phyloP scores from a whole-genome alignment of 2,888 invertebrate genomes.

The Cyclophora albipunctata region DNA sequence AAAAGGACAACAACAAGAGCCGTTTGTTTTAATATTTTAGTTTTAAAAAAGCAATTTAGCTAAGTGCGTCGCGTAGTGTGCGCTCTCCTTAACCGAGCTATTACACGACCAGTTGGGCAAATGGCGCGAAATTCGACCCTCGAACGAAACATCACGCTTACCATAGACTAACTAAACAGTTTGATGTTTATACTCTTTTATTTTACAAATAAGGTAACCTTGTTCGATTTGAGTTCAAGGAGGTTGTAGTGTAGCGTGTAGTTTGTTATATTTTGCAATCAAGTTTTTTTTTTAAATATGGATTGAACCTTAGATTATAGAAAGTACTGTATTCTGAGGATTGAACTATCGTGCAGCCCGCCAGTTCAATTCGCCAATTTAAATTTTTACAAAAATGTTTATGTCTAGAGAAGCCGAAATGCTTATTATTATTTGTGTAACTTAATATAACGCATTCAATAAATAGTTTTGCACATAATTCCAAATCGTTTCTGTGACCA shows the following conservation, averaged over 20 bases:
- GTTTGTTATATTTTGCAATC: no score
- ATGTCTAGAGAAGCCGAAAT: no score
- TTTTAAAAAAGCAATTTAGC: constrained; percentile 6
- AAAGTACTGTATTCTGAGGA: no score
- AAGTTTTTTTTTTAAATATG: no score
- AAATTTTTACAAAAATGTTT: no score
- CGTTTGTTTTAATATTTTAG: no score
- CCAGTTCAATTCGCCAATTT: no score
- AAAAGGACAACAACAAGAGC: no score
- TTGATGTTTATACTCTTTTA: constrained; percentile 10
- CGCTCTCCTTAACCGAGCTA: constrained; percentile 39
- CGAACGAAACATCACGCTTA: constrained; percentile 41
- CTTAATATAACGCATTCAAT: background rate
- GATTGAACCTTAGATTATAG: no score
- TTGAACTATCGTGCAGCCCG: no score
- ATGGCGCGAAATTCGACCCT: constrained; percentile 73
- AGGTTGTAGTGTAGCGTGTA: no score
- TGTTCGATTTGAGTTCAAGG: background rate
- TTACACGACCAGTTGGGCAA: constrained; percentile 71
- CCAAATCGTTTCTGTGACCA: background rate
- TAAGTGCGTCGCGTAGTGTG: constrained; percentile 20
- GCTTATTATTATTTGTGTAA: no score
- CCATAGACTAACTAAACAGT: constrained; percentile 46
- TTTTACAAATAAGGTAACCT: constrained; percentile 6
- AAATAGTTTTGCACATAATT: background rate